phyloP scores from a whole-genome alignment of 2,888 invertebrate species.

The Elegia similella region DNA sequence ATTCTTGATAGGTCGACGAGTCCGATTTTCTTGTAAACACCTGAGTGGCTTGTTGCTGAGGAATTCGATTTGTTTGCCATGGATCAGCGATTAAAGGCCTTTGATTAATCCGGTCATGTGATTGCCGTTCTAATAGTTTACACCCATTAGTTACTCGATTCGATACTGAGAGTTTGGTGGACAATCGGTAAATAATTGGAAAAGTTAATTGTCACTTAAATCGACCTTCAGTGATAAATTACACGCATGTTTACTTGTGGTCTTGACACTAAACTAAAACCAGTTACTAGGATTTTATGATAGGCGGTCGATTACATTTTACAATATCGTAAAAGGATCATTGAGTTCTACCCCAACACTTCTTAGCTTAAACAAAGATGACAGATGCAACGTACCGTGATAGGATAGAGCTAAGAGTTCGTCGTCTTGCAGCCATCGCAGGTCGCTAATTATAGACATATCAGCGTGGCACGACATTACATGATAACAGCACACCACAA shows the following conservation, averaged over 20 bases:
- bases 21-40: neutral
- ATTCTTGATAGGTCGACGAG: neutral
- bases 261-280: conserved; percentile 10
- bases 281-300: neutral
- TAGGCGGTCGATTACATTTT: neutral
- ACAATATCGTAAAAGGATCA: neutral
- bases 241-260: conserved; percentile 1
- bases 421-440: conserved; percentile 76
- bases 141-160: neutral
- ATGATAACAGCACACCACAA: conserved; percentile 65
- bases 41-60: neutral
- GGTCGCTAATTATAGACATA: conserved; percentile 77
- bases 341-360: too few species aligned
- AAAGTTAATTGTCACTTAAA: conserved; percentile 1
- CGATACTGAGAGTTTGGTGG: neutral
- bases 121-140: conserved; percentile 2
- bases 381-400: conserved; percentile 60
- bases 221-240: conserved; percentile 7
- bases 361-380: conserved; percentile 5
- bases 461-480: conserved; percentile 72
- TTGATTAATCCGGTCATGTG: neutral
- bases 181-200: neutral
- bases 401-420: conserved; percentile 74
- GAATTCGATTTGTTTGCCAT: neutral
- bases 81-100: neutral